Evolutionary conservation across 2,888 invertebrate species (phyloP), one percentile per base, ranked within the genome.

Genomic region (Blera fallax): DNA sequence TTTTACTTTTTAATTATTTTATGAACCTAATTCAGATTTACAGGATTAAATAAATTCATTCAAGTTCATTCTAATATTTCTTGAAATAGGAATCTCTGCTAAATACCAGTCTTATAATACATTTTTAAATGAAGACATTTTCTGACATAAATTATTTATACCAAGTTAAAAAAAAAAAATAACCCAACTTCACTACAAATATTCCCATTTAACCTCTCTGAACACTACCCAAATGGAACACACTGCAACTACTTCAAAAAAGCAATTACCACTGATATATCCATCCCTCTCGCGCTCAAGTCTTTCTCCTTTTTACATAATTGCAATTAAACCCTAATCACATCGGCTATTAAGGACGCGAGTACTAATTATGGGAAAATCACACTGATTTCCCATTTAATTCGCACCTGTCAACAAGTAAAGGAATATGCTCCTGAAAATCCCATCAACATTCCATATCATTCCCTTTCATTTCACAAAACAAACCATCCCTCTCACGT

Each of bases 391-490:
- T 5, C 32, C 37, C 29, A 43, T 37, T 40, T 40, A 3, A 34
- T 24, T 40, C 34, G 43, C 72, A 78, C 78, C 83, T 67, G 78
- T 83, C 83, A 83, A 78, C 67, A 78, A 73, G 62, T 67, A 74
- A 54, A 27, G 16, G 21, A 16, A 65, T 18, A 37, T 40, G 37
- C 32, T 52, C 40, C 60, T n/a, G 40, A 62, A 37, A 45, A 54
- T 45, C 21, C 48, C 45, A 64, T 14, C 56, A 60, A 50, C 37
- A 48, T 37, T 50, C 24, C 52, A 54, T 16, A 43, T 11, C 34
- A 24, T 45, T 43, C 21, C 45, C 11, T 52, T 24, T 7, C 37
- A 18, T 56, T 27, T 29, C 62, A 16, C 6, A 34, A 34, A 56
- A 69, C 37, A 64, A 52, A 52, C 18, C 7, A 34, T 74, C 32